Evolutionary conservation across 2,113 vertebrate species (phyloP).

Genomic region (Craseonycteris thonglongyai): DNA sequence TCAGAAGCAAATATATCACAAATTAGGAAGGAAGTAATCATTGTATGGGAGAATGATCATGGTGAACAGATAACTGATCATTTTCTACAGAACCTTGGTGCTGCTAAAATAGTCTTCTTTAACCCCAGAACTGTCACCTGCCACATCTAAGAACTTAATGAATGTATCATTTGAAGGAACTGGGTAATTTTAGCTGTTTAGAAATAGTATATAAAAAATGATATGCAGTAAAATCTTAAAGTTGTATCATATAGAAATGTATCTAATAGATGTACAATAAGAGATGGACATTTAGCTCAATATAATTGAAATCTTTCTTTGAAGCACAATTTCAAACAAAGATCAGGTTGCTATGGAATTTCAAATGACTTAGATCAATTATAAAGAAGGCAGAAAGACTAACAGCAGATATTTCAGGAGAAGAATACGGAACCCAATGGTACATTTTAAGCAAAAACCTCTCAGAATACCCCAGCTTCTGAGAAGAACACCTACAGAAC

Average conservation of each 20-base stretch:
- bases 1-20: not conserved
- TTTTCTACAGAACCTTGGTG: not conserved
- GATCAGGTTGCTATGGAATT: not conserved
- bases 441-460: too few relatives aligned
- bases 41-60: not conserved
- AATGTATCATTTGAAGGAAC: not conserved
- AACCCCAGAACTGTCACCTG: not conserved
- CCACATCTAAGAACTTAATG: not conserved
- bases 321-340: not conserved
- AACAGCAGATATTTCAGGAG: not conserved
- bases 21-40: not conserved
- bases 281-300: not conserved
- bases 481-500: not conserved
- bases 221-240: not conserved
- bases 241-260: not conserved
- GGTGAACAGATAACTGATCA: not conserved
- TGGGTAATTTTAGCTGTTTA: not conserved
- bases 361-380: not conserved
- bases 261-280: not conserved
- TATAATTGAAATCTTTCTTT: not conserved
- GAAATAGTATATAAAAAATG: not conserved
- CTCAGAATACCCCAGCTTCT: fast-evolving
- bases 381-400: not conserved
- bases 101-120: not conserved
- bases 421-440: fast-evolving